phyloP scores from a whole-genome alignment of 2,113 vertebrate genomes.

The Motacilla tschutschensis region DNA sequence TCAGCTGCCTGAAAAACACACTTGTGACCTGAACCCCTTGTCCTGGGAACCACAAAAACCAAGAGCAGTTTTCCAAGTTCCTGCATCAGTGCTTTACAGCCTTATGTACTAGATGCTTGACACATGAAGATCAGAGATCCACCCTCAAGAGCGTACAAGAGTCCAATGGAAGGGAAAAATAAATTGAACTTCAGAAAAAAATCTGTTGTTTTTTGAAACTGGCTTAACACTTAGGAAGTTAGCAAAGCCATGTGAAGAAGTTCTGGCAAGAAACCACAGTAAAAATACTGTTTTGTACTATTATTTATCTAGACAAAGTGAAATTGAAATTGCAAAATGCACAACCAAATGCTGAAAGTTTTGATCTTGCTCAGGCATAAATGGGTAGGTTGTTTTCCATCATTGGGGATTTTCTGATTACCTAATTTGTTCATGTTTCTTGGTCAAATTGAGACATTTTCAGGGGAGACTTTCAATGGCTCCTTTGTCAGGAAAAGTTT shows the following conservation, averaged over 20 bases:
- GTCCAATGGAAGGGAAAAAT: neutral
- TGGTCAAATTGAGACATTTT: slow-evolving; percentile 23
- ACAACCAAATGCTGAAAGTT: neutral
- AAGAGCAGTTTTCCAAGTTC: neutral
- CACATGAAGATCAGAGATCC: neutral
- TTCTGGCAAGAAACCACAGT: neutral
- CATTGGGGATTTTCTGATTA: neutral
- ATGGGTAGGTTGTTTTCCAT: neutral
- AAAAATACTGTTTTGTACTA: neutral
- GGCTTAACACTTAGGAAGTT: neutral
- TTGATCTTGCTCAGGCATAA: neutral
- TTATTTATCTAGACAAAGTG: neutral
- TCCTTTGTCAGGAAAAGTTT: neutral
- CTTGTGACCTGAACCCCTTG: neutral
- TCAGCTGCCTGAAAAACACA: neutral
- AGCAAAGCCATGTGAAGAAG: neutral
- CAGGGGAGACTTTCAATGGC: neutral
- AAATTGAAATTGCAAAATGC: neutral
- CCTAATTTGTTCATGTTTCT: neutral
- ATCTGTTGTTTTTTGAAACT: neutral
- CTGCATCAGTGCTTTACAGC: neutral
- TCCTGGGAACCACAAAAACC: neutral
- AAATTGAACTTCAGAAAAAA: neutral
- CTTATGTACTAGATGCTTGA: neutral
- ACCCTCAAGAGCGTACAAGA: neutral